phyloP scores from a whole-genome alignment of 2,888 invertebrate species.

The Volucella bombylans region DNA sequence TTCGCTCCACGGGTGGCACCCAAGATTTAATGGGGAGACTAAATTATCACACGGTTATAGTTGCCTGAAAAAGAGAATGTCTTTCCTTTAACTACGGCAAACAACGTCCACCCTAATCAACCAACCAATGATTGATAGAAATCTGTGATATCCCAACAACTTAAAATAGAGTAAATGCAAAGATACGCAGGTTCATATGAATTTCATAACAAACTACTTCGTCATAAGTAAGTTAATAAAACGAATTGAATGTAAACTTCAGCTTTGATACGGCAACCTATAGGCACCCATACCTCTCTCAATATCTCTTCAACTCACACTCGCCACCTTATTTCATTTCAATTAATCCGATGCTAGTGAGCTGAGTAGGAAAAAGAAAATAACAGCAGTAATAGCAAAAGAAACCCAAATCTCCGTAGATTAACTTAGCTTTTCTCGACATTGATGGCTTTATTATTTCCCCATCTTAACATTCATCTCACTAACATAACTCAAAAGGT shows the following conservation, averaged over 20 bases:
- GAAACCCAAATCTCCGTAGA: not conserved
- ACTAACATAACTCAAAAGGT: conserved; percentile 40
- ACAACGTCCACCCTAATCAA: no score
- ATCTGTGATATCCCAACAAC: no score
- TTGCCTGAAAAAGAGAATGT: no score
- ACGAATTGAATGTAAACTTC: conserved; percentile 17
- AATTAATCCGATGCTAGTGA: not conserved
- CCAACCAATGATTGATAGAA: no score
- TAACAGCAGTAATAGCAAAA: conserved; percentile 12
- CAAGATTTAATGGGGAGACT: no score
- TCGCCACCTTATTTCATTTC: not conserved
- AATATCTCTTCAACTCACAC: not conserved
- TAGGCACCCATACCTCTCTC: not conserved
- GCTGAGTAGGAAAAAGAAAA: not conserved
- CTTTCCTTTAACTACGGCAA: no score
- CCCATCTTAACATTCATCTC: conserved; percentile 39
- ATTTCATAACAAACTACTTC: not conserved
- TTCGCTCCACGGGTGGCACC: no score
- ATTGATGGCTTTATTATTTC: conserved; percentile 50
- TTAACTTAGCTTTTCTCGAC: conserved; percentile 7
- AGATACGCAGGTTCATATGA: no score
- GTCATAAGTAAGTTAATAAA: conserved; percentile 17
- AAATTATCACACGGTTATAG: no score
- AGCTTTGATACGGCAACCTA: not conserved
- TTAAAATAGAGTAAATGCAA: no score